Conservation (phyloP, 2,888 invertebrate species). For the Cyaniris semiargus region DNA sequence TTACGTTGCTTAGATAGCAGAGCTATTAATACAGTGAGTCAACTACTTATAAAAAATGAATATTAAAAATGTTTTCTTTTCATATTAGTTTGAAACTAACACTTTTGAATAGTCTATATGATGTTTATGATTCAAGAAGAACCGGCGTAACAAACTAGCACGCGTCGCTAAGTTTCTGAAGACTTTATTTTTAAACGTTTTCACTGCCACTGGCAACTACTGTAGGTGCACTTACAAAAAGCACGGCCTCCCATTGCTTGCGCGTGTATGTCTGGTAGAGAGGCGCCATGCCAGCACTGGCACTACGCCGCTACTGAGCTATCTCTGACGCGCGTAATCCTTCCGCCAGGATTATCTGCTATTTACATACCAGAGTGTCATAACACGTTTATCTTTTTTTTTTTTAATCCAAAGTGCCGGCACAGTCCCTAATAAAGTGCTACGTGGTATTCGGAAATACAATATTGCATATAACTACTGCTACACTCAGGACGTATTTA, state of each 20-base stretch:
- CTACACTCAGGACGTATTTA: not conserved
- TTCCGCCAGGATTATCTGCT: conserved; percentile 26
- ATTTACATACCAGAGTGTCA: not conserved
- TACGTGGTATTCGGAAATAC: not conserved
- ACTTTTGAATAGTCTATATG: not conserved
- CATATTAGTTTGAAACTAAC: no score
- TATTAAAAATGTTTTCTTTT: no score
- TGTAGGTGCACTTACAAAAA: conserved; percentile 55
- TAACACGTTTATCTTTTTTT: conserved; percentile 10
- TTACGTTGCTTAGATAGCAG: no score
- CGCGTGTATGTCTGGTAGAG: conserved; percentile 64
- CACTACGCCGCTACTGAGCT: conserved; percentile 31
- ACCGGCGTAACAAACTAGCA: not conserved
- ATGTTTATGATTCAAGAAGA: not conserved
- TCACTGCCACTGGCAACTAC: not conserved
- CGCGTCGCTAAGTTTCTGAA: not conserved
- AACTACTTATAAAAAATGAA: no score
- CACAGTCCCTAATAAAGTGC: not conserved
- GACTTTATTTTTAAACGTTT: no score
- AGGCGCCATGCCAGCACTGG: conserved; percentile 52
- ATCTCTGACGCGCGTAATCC: conserved; percentile 26
- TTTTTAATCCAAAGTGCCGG: not conserved
- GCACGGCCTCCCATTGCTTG: conserved; percentile 68
- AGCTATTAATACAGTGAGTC: no score
- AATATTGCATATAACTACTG: no score